phyloP scores from a whole-genome alignment of 2,888 invertebrate species.

The Adelognathus sp. region DNA sequence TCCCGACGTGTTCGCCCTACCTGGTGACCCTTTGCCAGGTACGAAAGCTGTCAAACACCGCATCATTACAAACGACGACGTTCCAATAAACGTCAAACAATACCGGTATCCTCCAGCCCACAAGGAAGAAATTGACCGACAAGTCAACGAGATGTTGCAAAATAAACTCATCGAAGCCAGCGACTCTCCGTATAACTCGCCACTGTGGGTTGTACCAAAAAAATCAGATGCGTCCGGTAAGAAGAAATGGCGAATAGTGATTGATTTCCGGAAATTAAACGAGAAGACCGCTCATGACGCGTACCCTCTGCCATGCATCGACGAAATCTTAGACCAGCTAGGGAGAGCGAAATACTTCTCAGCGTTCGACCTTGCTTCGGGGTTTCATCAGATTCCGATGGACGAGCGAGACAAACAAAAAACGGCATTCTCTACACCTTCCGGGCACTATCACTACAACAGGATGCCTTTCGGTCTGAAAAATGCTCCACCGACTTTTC shows the following conservation, averaged over 20 bases:
- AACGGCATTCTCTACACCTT: conserved; percentile 34
- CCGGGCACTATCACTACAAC: conserved; percentile 13
- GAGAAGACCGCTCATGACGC: no score
- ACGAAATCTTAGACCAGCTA: no score
- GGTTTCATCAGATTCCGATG: conserved; percentile 64
- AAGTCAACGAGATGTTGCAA: not conserved
- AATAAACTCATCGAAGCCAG: not conserved
- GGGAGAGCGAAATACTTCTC: no score
- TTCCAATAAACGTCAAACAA: no score
- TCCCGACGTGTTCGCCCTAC: not conserved
- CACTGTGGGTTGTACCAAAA: conserved; percentile 43
- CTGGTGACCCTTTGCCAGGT: no score
- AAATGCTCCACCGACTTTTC: no score
- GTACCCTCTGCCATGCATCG: no score
- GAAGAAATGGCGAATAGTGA: conserved; percentile 37
- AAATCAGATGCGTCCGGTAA: conserved; percentile 30
- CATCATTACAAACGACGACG: no score
- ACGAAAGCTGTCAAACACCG: no score
- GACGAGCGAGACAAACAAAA: conserved; percentile 18
- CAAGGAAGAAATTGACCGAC: not conserved
- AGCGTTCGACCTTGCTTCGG: conserved; percentile 62
- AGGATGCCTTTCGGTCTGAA: not conserved
- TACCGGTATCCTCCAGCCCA: no score
- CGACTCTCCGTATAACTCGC: conserved; percentile 36
- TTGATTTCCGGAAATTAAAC: no score